phyloP scores from a whole-genome alignment of 2,113 vertebrate genomes.

The Lichenostomus cassidix region DNA sequence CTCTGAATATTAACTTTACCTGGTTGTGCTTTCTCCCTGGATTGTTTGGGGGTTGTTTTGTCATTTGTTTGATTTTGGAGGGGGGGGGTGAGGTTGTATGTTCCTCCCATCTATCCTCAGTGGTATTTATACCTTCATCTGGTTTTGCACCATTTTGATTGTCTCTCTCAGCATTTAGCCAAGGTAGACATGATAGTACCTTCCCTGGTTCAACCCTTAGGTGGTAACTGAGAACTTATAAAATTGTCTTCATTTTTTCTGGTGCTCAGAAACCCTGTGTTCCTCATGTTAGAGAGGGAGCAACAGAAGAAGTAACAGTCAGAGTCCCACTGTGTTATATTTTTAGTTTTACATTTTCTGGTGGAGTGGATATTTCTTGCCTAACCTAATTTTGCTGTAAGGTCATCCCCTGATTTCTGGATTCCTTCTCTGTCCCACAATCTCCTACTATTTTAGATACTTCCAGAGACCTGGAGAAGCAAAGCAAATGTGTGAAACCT shows the following conservation, averaged over 20 bases:
- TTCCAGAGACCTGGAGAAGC: not conserved
- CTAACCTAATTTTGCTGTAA: not conserved
- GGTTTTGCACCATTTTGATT: not conserved
- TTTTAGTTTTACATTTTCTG: not conserved
- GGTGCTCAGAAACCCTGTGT: not conserved
- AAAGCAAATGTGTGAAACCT: not conserved
- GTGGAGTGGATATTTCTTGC: not conserved
- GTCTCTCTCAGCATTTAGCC: not conserved
- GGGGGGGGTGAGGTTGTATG: rapidly evolving
- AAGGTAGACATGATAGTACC: not conserved
- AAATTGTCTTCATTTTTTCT: not conserved
- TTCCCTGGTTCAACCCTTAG: not conserved
- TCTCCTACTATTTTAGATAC: not conserved
- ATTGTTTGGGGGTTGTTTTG: not conserved
- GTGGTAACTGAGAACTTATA: not conserved
- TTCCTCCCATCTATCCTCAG: not conserved
- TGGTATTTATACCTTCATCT: not conserved
- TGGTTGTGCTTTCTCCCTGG: not conserved
- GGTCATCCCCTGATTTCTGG: not conserved
- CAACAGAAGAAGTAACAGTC: not conserved
- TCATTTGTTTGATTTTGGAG: not conserved
- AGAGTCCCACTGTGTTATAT: not conserved
- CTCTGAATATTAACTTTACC: not conserved
- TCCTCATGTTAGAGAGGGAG: not conserved
- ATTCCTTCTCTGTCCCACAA: not conserved